Evolutionary conservation across 2,113 vertebrate species (phyloP).

Genomic region (Thamnophis sirtalis): DNA sequence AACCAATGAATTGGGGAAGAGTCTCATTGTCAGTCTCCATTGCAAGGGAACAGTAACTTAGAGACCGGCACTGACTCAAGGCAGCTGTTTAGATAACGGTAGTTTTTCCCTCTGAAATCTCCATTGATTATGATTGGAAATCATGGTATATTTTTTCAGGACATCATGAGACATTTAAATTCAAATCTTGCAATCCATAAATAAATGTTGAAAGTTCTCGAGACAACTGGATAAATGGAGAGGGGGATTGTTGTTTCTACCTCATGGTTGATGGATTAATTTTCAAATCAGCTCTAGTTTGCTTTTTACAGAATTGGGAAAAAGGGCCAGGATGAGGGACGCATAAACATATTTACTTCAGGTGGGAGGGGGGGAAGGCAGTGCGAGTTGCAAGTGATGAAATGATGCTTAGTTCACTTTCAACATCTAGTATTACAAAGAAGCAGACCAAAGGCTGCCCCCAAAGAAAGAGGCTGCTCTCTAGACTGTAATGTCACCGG

Average conservation of each 20-base stretch:
- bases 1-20: neutral
- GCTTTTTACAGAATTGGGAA: neutral
- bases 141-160: neutral
- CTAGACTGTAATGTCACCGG: neutral
- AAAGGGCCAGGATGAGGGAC: neutral
- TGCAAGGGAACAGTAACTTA: neutral
- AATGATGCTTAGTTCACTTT: neutral
- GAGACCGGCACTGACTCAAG: neutral
- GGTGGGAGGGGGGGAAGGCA: neutral
- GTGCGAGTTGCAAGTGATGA: fast-evolving
- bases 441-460: fast-evolving
- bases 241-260: neutral
- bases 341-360: neutral
- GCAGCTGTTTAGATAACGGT: neutral
- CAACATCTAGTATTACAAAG: neutral
- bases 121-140: neutral
- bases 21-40: neutral
- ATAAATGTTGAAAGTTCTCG: neutral
- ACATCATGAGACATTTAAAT: neutral
- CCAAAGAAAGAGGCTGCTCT: conserved; percentile 13
- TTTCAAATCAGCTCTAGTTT: neutral
- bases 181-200: neutral
- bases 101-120: neutral
- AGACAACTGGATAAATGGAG: neutral
- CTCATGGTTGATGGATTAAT: neutral